phyloP scores from a whole-genome alignment of 53 echinoderm and acorn worm genomes.

The Crossaster papposus region DNA sequence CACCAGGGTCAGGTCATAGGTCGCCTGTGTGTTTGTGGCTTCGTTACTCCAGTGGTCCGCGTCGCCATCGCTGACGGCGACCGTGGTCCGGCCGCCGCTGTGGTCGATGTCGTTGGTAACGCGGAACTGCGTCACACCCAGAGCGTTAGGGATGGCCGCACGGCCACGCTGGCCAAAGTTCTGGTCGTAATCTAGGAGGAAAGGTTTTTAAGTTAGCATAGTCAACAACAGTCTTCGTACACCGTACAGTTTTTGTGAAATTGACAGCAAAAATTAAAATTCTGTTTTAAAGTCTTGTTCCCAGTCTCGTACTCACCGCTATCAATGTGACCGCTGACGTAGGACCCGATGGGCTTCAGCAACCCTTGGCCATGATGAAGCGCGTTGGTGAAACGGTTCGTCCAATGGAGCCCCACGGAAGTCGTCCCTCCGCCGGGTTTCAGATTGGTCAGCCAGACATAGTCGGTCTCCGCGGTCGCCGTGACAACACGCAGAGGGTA shows the following conservation, averaged over 20 bases:
- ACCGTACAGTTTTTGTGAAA: too few species aligned
- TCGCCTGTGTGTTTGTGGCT: constrained; percentile 36
- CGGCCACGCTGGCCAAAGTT: constrained; percentile 48
- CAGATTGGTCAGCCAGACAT: constrained; percentile 46
- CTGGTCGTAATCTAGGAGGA: constrained; percentile 50
- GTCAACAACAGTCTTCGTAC: not conserved
- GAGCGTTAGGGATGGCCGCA: constrained; percentile 44
- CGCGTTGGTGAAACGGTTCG: constrained; percentile 23
- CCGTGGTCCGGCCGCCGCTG: constrained; percentile 38
- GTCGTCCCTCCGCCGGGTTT: not conserved
- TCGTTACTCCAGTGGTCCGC: constrained; percentile 37
- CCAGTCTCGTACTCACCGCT: constrained; percentile 27
- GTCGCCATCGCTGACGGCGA: constrained; percentile 6
- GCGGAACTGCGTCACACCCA: constrained; percentile 58
- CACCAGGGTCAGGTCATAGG: constrained; percentile 39
- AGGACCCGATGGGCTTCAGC: constrained; percentile 47
- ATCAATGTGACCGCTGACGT: not conserved
- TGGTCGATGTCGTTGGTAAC: constrained; percentile 46
- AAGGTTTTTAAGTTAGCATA: not conserved
- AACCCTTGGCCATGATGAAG: constrained; percentile 36
- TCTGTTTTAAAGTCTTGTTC: not conserved
- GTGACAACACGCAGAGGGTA: constrained; percentile 21
- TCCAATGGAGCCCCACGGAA: constrained; percentile 38
- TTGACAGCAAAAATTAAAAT: too few species aligned
- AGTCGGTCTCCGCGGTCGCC: constrained; percentile 12